A percentile compares a stretch with the other conserved stretches of the same genome.
Evolutionary conservation across 2,797 vertebrate species (phyloP).

Genomic region (Sebastes cheni): DNA sequence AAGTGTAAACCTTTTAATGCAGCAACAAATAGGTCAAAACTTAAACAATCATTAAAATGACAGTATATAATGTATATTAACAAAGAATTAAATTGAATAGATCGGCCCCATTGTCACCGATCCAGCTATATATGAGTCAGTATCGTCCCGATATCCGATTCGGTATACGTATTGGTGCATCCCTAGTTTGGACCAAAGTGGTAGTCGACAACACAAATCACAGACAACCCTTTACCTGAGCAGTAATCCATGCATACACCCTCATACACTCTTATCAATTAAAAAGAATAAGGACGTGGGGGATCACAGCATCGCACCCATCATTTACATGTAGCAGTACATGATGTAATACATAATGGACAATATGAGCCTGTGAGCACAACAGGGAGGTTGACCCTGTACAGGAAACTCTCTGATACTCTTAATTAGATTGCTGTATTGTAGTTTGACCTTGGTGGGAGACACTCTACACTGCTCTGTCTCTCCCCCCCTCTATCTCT

Average conservation of each 20-base stretch:
- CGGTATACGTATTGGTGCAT: too few relatives aligned
- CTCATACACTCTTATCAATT: constrained; percentile 23
- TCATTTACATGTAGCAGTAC: constrained; percentile 57
- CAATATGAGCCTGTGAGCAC: constrained; percentile 64
- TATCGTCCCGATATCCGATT: too few relatives aligned
- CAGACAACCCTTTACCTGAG: neutral
- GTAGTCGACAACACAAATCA: neutral
- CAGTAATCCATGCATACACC: neutral
- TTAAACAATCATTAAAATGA: too few relatives aligned
- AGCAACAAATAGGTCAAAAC: too few relatives aligned
- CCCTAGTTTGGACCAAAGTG: neutral
- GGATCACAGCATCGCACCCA: constrained; percentile 43
- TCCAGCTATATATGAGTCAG: too few relatives aligned
- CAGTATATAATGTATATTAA: too few relatives aligned
- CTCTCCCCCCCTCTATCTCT: neutral
- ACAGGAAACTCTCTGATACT: constrained; percentile 77
- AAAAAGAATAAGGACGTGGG: constrained; percentile 12
- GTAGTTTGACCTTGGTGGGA: constrained; percentile 82
- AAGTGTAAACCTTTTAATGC: too few relatives aligned
- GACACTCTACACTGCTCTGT: constrained; percentile 63
- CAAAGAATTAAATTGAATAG: too few relatives aligned
- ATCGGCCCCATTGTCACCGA: too few relatives aligned
- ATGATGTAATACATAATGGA: constrained; percentile 71
- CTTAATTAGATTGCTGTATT: constrained; percentile 79
- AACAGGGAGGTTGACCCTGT: constrained; percentile 72